A percentile compares a stretch with the other conserved stretches of the same genome.
These are phyloP conservation scores for Charina bottae DNA, from an alignment of 2,113 vertebrate species.

Conservation along the genomic window DNA sequence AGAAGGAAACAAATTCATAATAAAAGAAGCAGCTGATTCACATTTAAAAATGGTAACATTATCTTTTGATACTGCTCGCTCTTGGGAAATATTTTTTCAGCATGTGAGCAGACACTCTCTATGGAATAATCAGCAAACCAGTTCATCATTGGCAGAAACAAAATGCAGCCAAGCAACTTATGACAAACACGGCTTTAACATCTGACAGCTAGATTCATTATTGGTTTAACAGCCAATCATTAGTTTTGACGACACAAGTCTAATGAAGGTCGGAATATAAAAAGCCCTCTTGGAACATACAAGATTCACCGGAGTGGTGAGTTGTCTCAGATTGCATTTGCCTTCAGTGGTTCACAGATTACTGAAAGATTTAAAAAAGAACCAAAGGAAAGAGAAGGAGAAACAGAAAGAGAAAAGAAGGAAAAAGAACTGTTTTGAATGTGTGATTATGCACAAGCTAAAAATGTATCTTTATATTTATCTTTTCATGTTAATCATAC, in stretches of 20 bases:
- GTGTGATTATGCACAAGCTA: constrained; percentile 85
- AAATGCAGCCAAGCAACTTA: constrained; percentile 78
- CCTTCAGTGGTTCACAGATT: constrained; percentile 68
- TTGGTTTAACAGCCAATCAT: constrained; percentile 94
- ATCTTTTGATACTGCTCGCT: constrained; percentile 65
- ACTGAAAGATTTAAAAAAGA: constrained; percentile 57
- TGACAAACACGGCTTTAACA: constrained; percentile 84
- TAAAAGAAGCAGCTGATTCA: constrained; percentile 29
- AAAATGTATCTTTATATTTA: constrained; percentile 77
- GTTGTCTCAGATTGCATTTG: constrained; percentile 77
- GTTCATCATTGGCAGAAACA: constrained; percentile 79
- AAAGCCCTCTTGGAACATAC: constrained; percentile 91
- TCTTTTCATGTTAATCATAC: constrained; percentile 82
- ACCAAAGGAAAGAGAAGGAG: constrained; percentile 57
- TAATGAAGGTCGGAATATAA: constrained; percentile 94
- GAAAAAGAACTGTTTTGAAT: constrained; percentile 63
- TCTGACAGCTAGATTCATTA: constrained; percentile 94
- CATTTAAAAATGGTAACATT: constrained; percentile 67
- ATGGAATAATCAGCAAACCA: constrained; percentile 73
- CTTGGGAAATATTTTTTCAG: constrained; percentile 65
- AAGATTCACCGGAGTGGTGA: constrained; percentile 86
- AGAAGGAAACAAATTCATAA: constrained; percentile 50
- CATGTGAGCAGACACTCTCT: constrained; percentile 68
- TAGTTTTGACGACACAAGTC: constrained; percentile 90
- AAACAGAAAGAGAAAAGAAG: constrained; percentile 40